Evolutionary conservation across 2,797 vertebrate genomes (phyloP).

Genomic region (Oreochromis mossambicus): DNA sequence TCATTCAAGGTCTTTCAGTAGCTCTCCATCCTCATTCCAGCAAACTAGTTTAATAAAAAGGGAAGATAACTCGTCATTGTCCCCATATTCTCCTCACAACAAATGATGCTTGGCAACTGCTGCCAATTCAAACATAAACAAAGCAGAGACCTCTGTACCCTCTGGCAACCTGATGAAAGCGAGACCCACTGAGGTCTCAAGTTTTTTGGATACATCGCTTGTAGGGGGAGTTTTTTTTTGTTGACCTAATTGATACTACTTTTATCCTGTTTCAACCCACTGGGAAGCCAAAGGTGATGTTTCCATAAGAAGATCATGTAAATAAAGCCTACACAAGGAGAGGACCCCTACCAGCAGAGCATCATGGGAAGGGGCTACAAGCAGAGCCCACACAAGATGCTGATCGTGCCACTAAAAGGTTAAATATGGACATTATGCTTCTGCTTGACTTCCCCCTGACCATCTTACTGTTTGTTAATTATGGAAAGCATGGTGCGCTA

Average conservation of each 20-base stretch:
- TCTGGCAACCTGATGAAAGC: constrained; percentile 60
- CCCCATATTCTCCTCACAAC: constrained; percentile 24
- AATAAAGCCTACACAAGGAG: constrained; percentile 58
- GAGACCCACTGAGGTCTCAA: constrained; percentile 25
- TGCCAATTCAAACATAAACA: constrained; percentile 72
- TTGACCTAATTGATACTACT: constrained; percentile 64
- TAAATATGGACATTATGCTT: constrained; percentile 50
- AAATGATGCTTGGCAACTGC: constrained; percentile 26
- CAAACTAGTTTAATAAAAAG: background rate
- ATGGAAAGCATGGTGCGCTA: background rate
- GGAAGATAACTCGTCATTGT: constrained; percentile 14
- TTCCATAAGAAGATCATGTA: constrained; percentile 65
- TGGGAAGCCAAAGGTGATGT: constrained; percentile 70
- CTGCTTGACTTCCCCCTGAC: constrained; percentile 20
- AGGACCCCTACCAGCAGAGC: constrained; percentile 62
- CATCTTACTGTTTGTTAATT: constrained; percentile 17
- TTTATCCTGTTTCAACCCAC: constrained; percentile 61
- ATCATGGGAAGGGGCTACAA: constrained; percentile 70
- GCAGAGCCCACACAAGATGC: constrained; percentile 74
- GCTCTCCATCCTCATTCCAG: background rate
- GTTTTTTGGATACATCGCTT: constrained; percentile 50
- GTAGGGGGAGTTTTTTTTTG: constrained; percentile 3
- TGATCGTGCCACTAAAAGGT: constrained; percentile 48
- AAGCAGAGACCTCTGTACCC: constrained; percentile 37
- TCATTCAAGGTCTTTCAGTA: constrained; percentile 34